phyloP scores from a whole-genome alignment of 23 tunicate species.

The Halocynthia roretzi region DNA sequence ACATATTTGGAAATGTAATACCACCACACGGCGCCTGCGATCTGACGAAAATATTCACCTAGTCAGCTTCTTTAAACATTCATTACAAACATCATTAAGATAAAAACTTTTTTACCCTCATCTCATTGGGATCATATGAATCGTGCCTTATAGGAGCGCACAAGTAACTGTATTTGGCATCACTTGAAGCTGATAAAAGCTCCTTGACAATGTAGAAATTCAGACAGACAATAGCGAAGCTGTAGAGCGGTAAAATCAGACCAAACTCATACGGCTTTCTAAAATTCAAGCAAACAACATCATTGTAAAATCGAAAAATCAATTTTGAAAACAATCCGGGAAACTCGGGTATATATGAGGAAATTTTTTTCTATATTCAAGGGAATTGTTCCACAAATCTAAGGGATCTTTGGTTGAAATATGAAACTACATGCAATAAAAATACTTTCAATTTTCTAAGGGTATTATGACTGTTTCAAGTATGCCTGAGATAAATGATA shows the following conservation, averaged over 20 bases:
- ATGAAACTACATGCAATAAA: too few relatives aligned
- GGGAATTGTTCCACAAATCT: too few relatives aligned
- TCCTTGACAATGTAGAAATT: constrained; percentile 67
- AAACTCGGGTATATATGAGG: too few relatives aligned
- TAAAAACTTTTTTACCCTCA: constrained; percentile 40
- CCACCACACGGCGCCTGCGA: constrained; percentile 73
- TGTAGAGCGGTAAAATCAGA: constrained; percentile 60
- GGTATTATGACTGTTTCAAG: too few relatives aligned
- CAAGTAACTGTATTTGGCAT: constrained; percentile 75
- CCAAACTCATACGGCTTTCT: constrained; percentile 83
- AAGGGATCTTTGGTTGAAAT: too few relatives aligned
- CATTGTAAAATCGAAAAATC: background rate
- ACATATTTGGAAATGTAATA: constrained; percentile 77
- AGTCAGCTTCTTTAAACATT: background rate
- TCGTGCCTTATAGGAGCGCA: constrained; percentile 74
- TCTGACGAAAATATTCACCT: constrained; percentile 22
- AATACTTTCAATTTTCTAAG: too few relatives aligned
- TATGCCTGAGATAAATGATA: too few relatives aligned
- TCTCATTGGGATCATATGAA: constrained; percentile 70
- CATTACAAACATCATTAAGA: background rate
- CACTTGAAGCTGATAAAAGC: constrained; percentile 59
- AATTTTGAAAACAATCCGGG: too few relatives aligned
- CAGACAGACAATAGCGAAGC: constrained; percentile 71
- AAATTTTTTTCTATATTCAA: too few relatives aligned
- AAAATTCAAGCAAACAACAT: background rate